A percentile compares a stretch with the other conserved stretches of the same genome.
These are phyloP conservation scores for Brachynemurus nebulosus DNA, from an alignment of 2,888 invertebrate species.

Conservation along the genomic window DNA sequence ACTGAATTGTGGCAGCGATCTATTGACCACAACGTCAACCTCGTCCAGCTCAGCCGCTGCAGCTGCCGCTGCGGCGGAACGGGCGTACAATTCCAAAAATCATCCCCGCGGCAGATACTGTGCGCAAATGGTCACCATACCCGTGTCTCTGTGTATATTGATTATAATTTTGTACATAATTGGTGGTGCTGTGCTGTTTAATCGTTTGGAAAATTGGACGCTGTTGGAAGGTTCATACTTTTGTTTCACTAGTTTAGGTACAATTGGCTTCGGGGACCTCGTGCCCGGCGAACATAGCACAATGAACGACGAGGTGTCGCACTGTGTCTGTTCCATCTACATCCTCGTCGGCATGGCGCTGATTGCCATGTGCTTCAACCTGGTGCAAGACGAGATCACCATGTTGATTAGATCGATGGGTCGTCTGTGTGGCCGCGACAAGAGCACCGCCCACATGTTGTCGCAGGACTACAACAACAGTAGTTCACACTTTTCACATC, in stretches of 20 bases:
- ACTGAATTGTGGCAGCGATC: conserved; percentile 26
- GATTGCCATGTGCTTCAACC: conserved; percentile 76
- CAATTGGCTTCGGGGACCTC: conserved; percentile 72
- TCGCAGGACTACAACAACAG: neutral
- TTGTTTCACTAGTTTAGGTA: conserved; percentile 65
- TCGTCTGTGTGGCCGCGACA: conserved; percentile 26
- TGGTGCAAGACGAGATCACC: conserved; percentile 65
- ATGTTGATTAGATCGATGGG: conserved; percentile 39
- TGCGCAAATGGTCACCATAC: conserved; percentile 55
- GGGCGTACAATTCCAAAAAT: neutral
- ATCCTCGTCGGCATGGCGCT: conserved; percentile 74
- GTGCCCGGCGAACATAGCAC: conserved; percentile 48
- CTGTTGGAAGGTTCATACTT: conserved; percentile 76
- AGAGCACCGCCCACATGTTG: neutral
- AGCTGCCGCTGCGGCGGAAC: conserved; percentile 22
- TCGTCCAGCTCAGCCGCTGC: conserved; percentile 8
- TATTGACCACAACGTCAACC: conserved; percentile 13
- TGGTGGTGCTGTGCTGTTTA: conserved; percentile 80
- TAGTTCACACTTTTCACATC: neutral
- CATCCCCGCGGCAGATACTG: conserved; percentile 3
- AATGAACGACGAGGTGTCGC: conserved; percentile 46
- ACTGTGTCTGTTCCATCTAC: conserved; percentile 67
- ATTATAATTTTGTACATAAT: conserved; percentile 78
- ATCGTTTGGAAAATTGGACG: conserved; percentile 82
- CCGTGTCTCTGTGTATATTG: conserved; percentile 71